Conservation (phyloP, 1,140 invertebrate species). For the Nomia melanderi region DNA sequence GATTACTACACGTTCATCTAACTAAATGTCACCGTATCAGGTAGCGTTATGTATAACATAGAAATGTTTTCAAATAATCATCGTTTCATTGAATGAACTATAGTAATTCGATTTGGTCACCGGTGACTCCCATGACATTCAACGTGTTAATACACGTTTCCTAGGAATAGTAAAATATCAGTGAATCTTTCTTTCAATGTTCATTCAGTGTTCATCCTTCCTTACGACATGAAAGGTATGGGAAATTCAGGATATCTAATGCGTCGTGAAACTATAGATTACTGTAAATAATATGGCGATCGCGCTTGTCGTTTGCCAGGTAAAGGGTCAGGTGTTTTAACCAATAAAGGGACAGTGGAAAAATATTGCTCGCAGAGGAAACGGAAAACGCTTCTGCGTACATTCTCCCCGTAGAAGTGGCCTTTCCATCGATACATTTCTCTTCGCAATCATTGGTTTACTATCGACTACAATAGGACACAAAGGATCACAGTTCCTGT, state of each 20-base stretch:
- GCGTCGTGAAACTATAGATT: no score
- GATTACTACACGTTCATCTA: no score
- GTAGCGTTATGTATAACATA: no score
- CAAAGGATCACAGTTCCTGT: conserved; percentile 37
- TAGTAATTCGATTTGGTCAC: no score
- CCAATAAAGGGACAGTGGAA: background rate
- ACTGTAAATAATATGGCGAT: no score
- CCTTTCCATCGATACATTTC: background rate
- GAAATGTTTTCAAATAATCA: no score
- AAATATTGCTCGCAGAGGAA: background rate
- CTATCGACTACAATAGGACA: background rate
- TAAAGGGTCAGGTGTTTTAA: background rate
- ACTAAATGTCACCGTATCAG: no score
- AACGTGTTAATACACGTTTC: no score
- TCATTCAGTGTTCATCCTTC: background rate
- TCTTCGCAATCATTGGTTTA: background rate
- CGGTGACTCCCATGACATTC: no score
- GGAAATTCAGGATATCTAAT: background rate
- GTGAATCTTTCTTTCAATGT: no score
- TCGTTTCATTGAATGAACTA: no score
- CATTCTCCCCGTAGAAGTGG: background rate
- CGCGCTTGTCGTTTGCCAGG: background rate
- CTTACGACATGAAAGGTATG: background rate
- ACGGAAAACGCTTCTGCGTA: background rate
- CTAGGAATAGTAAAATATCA: no score